Base-by-base conservation (phyloP, 2,797 vertebrate genomes). In the Sylvia borin region DNA sequence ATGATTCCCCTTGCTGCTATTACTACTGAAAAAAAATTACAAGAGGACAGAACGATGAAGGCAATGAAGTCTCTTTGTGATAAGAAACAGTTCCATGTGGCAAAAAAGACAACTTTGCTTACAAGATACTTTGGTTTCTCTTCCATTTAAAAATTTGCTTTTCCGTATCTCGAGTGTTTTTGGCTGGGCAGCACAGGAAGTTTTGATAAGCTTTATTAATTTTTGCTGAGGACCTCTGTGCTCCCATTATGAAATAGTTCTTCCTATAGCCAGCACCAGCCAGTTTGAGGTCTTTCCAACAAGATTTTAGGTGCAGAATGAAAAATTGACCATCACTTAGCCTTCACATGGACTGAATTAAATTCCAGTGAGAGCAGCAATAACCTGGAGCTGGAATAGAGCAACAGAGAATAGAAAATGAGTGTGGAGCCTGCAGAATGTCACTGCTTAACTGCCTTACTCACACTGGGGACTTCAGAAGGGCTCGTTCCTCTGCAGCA, bases 121-220 rank as follows among this genome's bases (percentile, higher is more conserved):
- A 32, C 13, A 66, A 88, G 38, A 74, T 62, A 67, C 61, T 83
- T 89, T 34, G 51, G 80, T 89, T 96, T 95, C 94, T 81, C 43
- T 88, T 92, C 86, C 80, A 66, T 82, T 96, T 92, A 51, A 90
- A 92, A 96, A 64, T 19, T 16, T 80, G 50, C 70, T 96, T 95
- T 94, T 90, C 94, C 3, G 3, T 36, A 51, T 91, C 72, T 70
- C 82, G 57, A 85, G n/a, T 54, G 18, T 74, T 67, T 67, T 75
- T 84, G 4, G 1, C 78, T 58, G 62, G 62, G 87, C 61, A 75
- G 51, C 65, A 54, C 81, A 62, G 68, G 57, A 93, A 78, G 62
- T 51, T 90, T 83, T 75, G 43, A 61, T 70, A 83, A 93, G 64
- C 54, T 54, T 72, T 60, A 64, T 66, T 73, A 42, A 88, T 94